Conservation (phyloP, 2,888 invertebrate genomes). For the Apodemia zela region DNA sequence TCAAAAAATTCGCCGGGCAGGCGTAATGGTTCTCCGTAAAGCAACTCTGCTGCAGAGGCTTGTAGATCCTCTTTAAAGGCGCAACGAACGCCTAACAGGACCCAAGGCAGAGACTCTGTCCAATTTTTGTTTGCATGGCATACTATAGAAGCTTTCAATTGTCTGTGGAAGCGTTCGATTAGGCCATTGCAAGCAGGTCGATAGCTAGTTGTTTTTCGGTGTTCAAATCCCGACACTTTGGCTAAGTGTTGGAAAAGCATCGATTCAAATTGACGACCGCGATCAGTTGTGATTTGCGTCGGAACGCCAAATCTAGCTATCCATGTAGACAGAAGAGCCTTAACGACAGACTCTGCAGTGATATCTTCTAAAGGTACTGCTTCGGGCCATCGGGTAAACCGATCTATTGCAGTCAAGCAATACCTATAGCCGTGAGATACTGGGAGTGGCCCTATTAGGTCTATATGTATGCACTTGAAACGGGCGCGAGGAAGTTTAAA, state of each 20-base stretch:
- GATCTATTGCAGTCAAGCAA: constrained; percentile 37
- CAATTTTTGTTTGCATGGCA: constrained; percentile 28
- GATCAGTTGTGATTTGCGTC: constrained; percentile 32
- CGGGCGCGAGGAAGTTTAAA: constrained; percentile 35
- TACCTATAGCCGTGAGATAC: constrained; percentile 30
- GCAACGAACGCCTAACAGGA: not conserved
- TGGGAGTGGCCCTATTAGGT: constrained; percentile 37
- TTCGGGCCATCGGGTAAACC: constrained; percentile 49
- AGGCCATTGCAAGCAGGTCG: constrained; percentile 37
- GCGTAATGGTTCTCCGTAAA: not conserved
- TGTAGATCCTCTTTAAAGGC: not conserved
- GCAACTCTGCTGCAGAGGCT: not conserved
- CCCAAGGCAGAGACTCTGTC: constrained; percentile 29
- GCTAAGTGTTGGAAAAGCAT: constrained; percentile 29
- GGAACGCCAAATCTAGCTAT: constrained; percentile 55
- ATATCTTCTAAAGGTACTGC: constrained; percentile 41
- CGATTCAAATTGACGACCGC: constrained; percentile 41
- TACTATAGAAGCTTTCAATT: constrained; percentile 26
- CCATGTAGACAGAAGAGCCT: constrained; percentile 46
- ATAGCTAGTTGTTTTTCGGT: constrained; percentile 34
- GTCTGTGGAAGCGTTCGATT: constrained; percentile 20
- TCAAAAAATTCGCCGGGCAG: not conserved
- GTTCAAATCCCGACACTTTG: constrained; percentile 39
- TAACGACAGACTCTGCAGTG: constrained; percentile 45
- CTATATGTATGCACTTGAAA: constrained; percentile 32